Percentiles rank a stretch among this genome's conserved stretches.
Conservation (phyloP, 1,140 invertebrate genomes). For the Eriocheir sinensis region DNA sequence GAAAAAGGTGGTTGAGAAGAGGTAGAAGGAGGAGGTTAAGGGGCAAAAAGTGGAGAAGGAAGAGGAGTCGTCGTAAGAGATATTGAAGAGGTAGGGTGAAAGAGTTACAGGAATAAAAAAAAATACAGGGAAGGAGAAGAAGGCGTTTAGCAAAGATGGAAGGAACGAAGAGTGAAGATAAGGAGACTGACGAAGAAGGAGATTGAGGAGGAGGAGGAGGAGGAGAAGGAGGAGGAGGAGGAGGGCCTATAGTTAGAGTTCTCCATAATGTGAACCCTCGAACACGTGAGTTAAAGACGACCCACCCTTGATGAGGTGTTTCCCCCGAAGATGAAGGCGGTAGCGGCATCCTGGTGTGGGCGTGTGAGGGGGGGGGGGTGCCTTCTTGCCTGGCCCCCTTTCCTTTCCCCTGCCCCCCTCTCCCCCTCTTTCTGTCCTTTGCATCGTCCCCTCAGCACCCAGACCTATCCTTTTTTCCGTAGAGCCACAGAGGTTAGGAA, state of each 20-base stretch:
- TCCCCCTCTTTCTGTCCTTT: background rate
- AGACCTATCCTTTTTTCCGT: no score
- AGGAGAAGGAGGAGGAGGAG: background rate
- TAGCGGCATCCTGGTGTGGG: background rate
- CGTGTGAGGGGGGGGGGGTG: background rate
- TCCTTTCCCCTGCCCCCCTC: background rate
- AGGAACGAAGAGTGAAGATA: background rate
- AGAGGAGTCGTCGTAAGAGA: background rate
- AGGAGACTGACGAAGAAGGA: no score
- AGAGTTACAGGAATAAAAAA: background rate
- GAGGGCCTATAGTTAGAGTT: background rate
- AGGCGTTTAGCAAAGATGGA: background rate
- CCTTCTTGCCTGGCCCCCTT: background rate
- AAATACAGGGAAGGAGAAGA: constrained; percentile 13
- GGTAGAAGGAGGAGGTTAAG: background rate
- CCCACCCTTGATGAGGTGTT: constrained; percentile 12
- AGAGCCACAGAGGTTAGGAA: no score
- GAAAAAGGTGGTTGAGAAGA: background rate
- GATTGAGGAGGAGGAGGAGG: background rate
- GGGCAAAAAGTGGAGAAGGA: background rate
- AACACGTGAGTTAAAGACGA: background rate
- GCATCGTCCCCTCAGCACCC: background rate
- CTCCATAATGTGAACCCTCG: constrained; percentile 10
- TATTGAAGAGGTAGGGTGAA: background rate
- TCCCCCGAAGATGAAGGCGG: constrained; percentile 10